Evolutionary conservation across 2,888 invertebrate species (phyloP).

Genomic region (Rhingia rostrata): DNA sequence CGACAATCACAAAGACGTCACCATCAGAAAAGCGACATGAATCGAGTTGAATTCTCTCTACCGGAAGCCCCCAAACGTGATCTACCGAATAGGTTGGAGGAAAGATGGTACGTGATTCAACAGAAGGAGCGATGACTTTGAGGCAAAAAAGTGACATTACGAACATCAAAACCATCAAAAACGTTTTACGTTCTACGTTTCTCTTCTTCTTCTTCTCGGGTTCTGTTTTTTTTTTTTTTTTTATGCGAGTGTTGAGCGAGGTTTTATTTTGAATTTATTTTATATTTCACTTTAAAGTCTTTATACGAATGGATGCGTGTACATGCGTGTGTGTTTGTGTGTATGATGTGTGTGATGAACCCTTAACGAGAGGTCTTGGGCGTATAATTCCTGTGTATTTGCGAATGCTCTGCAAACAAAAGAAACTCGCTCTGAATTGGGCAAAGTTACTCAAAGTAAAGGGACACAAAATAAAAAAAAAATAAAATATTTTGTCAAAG

Average conservation of each 20-base stretch:
- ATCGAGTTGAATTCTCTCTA: slow-evolving; percentile 75
- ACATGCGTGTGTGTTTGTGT: neutral
- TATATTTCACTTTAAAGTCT: slow-evolving; percentile 38
- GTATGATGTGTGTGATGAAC: slow-evolving; percentile 24
- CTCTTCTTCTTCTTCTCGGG: slow-evolving; percentile 13
- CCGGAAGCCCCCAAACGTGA: slow-evolving; percentile 75
- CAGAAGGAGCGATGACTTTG: slow-evolving; percentile 75
- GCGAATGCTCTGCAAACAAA: slow-evolving; percentile 31
- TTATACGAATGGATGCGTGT: slow-evolving; percentile 42
- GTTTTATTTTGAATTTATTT: slow-evolving; percentile 31
- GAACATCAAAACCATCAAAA: slow-evolving; percentile 74
- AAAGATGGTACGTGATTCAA: slow-evolving; percentile 75
- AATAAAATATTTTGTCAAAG: neutral
- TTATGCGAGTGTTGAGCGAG: slow-evolving; percentile 3
- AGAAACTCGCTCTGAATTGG: slow-evolving; percentile 11
- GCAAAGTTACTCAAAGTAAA: neutral
- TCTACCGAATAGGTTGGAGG: slow-evolving; percentile 74
- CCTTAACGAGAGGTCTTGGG: slow-evolving; percentile 44
- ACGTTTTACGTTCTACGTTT: slow-evolving; percentile 69
- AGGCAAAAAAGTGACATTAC: slow-evolving; percentile 74
- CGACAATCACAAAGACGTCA: slow-evolving; percentile 75
- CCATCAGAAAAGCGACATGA: slow-evolving; percentile 74
- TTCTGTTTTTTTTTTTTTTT: neutral
- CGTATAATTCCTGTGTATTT: slow-evolving; percentile 13
- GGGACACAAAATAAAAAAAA: neutral